phyloP scores from a whole-genome alignment of 2,113 vertebrate species.

The Pithys albifrons region DNA sequence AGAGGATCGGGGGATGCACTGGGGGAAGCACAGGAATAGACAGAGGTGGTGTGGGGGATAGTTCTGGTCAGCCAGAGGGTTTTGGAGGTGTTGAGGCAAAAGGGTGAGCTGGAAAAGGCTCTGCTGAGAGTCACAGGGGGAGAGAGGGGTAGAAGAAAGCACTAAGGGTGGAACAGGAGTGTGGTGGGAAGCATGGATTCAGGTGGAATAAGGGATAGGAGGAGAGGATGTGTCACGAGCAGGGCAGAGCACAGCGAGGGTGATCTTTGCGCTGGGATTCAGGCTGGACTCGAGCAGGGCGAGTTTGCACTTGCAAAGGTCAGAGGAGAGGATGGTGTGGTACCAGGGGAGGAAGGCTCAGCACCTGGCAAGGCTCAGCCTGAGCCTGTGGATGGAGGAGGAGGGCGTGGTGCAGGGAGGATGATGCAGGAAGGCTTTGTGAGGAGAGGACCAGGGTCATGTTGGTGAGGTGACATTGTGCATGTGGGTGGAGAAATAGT shows the following conservation, averaged over 20 bases:
- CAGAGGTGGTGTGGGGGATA: rapidly evolving
- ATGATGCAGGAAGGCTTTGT: background rate
- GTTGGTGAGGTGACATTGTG: rapidly evolving
- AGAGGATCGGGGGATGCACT: background rate
- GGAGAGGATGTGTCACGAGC: rapidly evolving
- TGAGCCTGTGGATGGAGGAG: background rate
- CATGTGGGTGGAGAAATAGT: background rate
- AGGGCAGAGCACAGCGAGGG: rapidly evolving
- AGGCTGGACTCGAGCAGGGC: rapidly evolving
- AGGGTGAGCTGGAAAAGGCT: background rate
- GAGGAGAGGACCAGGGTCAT: background rate
- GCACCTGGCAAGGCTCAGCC: background rate
- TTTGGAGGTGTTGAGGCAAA: background rate
- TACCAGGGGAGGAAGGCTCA: background rate
- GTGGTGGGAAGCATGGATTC: rapidly evolving
- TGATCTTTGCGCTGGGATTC: background rate
- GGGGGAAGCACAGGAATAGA: background rate
- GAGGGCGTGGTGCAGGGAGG: background rate
- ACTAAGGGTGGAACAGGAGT: background rate
- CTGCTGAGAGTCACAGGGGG: background rate
- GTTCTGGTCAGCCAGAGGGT: background rate
- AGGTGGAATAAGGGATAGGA: background rate
- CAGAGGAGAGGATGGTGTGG: background rate
- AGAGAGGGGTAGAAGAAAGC: background rate
- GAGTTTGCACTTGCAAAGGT: background rate